phyloP scores from a whole-genome alignment of 1,140 invertebrate species.

The Drosophila athabasca region DNA sequence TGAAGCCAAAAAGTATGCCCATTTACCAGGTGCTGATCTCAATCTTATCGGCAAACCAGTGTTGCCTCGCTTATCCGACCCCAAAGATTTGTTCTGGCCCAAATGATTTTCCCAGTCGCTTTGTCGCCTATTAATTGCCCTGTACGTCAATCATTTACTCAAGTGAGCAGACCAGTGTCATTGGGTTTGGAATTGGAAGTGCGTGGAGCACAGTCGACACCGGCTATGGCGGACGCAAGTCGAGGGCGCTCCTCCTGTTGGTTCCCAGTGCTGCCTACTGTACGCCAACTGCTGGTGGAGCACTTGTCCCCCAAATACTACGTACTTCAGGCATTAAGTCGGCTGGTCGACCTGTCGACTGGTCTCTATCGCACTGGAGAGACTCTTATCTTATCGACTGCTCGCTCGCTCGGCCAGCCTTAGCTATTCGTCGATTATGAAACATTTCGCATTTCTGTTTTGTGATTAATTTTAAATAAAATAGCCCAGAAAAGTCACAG shows the following conservation, averaged over 20 bases:
- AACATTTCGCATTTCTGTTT: conserved; percentile 57
- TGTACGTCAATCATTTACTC: conserved; percentile 45
- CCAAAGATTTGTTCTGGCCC: conserved; percentile 4
- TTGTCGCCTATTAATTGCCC: conserved; percentile 53
- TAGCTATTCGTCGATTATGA: conserved; percentile 44
- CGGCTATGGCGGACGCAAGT: conserved; percentile 27
- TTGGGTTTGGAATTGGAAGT: no score
- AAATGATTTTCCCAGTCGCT: conserved; percentile 37
- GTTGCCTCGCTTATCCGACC: neutral
- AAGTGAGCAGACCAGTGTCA: no score
- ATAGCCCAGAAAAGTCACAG: neutral
- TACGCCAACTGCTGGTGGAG: conserved; percentile 25
- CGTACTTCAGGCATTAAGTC: conserved; percentile 45
- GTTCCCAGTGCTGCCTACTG: conserved; percentile 16
- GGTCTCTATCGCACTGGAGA: conserved; percentile 30
- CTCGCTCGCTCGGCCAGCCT: neutral
- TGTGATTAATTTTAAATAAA: conserved; percentile 60
- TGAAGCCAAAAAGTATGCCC: conserved; percentile 8
- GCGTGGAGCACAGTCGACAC: conserved; percentile 28
- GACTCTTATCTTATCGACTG: conserved; percentile 53
- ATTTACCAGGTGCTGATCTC: neutral
- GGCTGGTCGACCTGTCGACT: conserved; percentile 19
- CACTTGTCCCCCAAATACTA: conserved; percentile 36
- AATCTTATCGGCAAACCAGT: conserved; percentile 12
- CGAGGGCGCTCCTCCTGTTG: neutral